A percentile compares a stretch with the other conserved stretches of the same genome.
phyloP scores from a whole-genome alignment of 2,797 vertebrate genomes.

The Coccyzus lansbergi region DNA sequence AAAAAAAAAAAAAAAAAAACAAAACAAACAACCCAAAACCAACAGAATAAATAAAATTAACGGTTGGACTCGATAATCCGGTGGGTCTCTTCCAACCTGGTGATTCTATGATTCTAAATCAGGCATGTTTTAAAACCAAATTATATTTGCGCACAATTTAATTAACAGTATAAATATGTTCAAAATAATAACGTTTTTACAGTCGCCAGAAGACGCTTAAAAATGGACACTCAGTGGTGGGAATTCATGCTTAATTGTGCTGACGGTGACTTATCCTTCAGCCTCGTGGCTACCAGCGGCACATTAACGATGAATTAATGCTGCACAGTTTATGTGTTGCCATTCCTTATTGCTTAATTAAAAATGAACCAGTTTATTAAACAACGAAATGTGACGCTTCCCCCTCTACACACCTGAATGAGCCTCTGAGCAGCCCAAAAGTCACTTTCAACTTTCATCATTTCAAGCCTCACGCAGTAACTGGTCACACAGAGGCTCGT shows the following conservation, averaged over 20 bases:
- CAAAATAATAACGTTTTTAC: not conserved
- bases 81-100: too few species aligned
- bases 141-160: not conserved
- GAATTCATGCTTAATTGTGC: not conserved
- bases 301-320: conserved; percentile 27
- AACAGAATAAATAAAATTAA: too few species aligned
- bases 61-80: too few species aligned
- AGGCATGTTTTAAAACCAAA: not conserved
- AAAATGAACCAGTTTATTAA: conserved; percentile 49
- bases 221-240: not conserved
- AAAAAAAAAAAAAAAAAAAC: too few species aligned
- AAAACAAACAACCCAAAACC: too few species aligned
- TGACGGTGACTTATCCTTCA: conserved; percentile 13
- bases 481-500: conserved; percentile 44
- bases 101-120: too few species aligned
- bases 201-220: not conserved
- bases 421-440: conserved; percentile 28
- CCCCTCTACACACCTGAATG: not conserved
- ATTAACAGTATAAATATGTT: conserved; percentile 8
- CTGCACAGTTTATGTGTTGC: not conserved
- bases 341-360: conserved; percentile 56
- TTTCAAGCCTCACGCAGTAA: conserved; percentile 1
- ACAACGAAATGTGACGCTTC: not conserved
- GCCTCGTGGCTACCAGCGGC: not conserved
- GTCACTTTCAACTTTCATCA: not conserved